phyloP scores from a whole-genome alignment of 2,113 vertebrate genomes.

The Cygnus buccinator region DNA sequence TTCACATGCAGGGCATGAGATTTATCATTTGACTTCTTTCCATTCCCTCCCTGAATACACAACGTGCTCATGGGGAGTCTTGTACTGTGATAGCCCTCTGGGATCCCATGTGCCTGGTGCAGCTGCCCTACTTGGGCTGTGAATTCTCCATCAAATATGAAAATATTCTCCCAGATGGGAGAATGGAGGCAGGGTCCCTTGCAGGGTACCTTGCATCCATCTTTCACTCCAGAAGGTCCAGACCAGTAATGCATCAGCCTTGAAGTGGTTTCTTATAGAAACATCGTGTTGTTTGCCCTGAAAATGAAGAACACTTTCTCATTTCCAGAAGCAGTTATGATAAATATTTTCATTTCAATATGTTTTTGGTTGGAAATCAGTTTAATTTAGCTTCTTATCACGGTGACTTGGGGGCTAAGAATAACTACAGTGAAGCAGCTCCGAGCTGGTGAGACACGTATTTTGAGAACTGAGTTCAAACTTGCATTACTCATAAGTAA shows the following conservation, averaged over 20 bases:
- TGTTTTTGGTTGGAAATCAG: background rate
- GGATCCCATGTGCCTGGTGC: background rate
- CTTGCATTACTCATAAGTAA: constrained; percentile 26
- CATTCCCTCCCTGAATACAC: background rate
- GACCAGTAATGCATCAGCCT: background rate
- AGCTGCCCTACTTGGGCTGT: background rate
- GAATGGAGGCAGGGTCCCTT: background rate
- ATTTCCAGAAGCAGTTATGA: background rate
- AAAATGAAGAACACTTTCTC: constrained; percentile 6
- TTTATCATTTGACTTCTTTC: background rate
- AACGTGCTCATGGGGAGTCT: background rate
- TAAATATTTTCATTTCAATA: constrained; percentile 53
- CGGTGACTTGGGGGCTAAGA: constrained; percentile 34
- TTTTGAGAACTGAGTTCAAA: constrained; percentile 42
- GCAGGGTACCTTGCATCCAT: background rate
- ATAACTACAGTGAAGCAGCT: constrained; percentile 50
- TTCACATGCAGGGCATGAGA: background rate
- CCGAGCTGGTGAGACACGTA: background rate
- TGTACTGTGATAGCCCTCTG: rapidly evolving
- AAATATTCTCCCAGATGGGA: background rate
- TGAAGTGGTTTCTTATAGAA: background rate
- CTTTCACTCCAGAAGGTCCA: background rate
- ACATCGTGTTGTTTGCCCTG: background rate
- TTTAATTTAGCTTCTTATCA: constrained; percentile 28
- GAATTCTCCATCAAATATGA: background rate